Conservation (phyloP, 2,797 vertebrate species). For the Oryzias dopingdopingensis region DNA sequence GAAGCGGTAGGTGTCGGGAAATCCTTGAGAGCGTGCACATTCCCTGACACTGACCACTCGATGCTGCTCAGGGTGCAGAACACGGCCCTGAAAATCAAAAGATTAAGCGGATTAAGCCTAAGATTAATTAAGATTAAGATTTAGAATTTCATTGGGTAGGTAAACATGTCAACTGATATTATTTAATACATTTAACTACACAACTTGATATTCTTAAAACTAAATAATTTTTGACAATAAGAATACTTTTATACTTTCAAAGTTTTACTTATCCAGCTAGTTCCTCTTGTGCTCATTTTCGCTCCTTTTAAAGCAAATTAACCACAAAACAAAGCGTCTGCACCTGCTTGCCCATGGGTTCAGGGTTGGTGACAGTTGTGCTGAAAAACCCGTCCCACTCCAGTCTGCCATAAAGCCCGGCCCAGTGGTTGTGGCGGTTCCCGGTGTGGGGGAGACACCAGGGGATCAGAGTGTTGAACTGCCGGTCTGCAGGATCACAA, state of each 20-base stretch:
- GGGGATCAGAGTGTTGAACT: conserved; percentile 95
- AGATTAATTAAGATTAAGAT: too few relatives aligned
- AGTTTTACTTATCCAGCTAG: too few relatives aligned
- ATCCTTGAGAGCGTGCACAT: conserved; percentile 94
- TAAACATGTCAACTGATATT: too few relatives aligned
- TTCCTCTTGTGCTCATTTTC: not conserved
- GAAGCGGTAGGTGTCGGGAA: conserved; percentile 93
- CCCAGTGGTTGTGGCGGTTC: conserved; percentile 98
- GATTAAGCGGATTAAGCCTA: too few relatives aligned
- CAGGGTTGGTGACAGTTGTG: conserved; percentile 96
- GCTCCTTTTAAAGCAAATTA: not conserved
- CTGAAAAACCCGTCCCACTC: conserved; percentile 99
- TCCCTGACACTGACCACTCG: conserved; percentile 95
- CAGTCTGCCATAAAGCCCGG: conserved; percentile 91
- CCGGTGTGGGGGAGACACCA: conserved; percentile 98
- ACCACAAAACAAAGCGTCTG: not conserved
- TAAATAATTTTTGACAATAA: not conserved
- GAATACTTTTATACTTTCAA: not conserved
- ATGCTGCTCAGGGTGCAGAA: conserved; percentile 95
- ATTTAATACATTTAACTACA: too few relatives aligned
- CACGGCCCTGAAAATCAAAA: conserved; percentile 81
- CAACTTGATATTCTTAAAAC: too few relatives aligned
- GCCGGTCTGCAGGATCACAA: conserved; percentile 88
- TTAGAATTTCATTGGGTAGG: too few relatives aligned
- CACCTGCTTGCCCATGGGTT: conserved; percentile 98